Evolutionary conservation across 2,113 vertebrate species (phyloP).

Genomic region (Cisticola juncidis): DNA sequence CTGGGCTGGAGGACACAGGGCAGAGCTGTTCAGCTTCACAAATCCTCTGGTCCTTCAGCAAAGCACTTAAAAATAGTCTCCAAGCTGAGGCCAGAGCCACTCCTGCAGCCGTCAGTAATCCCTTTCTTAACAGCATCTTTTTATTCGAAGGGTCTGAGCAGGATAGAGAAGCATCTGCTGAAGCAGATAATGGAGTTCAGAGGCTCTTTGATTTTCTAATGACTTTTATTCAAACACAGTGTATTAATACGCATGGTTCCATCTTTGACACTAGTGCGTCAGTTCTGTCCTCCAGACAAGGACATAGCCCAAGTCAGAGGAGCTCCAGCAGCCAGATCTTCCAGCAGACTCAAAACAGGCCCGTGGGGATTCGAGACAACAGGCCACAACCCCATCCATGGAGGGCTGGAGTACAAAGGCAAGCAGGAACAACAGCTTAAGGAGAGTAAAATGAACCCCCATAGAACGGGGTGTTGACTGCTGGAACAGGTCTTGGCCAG

Average conservation of each 20-base stretch:
- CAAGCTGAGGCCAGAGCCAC: rapidly evolving
- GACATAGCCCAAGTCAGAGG: not conserved
- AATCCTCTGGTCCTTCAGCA: not conserved
- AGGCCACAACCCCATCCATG: not conserved
- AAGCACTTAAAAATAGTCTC: not conserved
- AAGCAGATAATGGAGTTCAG: constrained; percentile 14
- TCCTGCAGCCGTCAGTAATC: not conserved
- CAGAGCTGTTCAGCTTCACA: not conserved
- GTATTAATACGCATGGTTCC: not conserved
- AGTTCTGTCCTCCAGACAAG: not conserved
- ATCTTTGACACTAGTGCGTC: not conserved
- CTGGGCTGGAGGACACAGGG: rapidly evolving
- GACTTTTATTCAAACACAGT: constrained; percentile 1
- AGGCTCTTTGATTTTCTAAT: constrained; percentile 44
- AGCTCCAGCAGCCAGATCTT: not conserved
- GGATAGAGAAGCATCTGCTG: not conserved
- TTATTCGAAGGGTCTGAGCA: not conserved
- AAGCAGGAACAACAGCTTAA: rapidly evolving
- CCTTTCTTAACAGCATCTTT: not conserved
- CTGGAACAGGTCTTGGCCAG: not conserved
- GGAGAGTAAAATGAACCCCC: not conserved
- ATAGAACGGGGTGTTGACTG: not conserved
- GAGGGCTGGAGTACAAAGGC: not conserved
- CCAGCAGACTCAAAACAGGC: not conserved
- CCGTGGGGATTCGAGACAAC: not conserved